phyloP scores from a whole-genome alignment of 1,140 invertebrate species.

The Dendrolimus kikuchii region DNA sequence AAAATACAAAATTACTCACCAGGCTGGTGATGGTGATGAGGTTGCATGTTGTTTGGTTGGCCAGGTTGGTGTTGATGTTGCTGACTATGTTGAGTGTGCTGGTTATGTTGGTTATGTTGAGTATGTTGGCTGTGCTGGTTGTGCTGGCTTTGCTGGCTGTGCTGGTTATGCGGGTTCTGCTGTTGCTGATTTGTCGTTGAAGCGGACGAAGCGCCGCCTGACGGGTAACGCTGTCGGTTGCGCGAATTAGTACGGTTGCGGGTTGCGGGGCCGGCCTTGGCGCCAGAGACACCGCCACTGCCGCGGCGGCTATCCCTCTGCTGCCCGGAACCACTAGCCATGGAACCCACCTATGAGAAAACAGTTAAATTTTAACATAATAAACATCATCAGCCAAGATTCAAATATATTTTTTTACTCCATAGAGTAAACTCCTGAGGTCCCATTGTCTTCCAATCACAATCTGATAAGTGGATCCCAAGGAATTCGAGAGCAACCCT shows the following conservation, averaged over 20 bases:
- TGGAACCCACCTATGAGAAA: slow-evolving; percentile 27
- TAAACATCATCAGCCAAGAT: not conserved
- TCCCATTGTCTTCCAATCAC: no score
- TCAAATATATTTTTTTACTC: no score
- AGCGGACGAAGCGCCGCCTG: slow-evolving; percentile 38
- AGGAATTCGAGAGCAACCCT: no score
- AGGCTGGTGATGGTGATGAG: slow-evolving; percentile 31
- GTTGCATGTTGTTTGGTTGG: slow-evolving; percentile 7
- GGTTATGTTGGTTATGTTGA: slow-evolving; percentile 24
- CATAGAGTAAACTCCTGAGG: no score
- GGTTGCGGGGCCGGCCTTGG: slow-evolving; percentile 16
- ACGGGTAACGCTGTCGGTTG: slow-evolving; percentile 49
- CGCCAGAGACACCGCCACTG: slow-evolving; percentile 18
- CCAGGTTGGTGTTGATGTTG: slow-evolving; percentile 32
- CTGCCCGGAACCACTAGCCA: slow-evolving; percentile 29
- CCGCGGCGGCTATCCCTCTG: slow-evolving; percentile 46
- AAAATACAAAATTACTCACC: slow-evolving; percentile 14
- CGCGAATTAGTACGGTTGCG: slow-evolving; percentile 44
- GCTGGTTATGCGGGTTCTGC: slow-evolving; percentile 57
- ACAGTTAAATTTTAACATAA: not conserved
- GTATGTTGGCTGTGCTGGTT: slow-evolving; percentile 41
- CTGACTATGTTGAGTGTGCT: slow-evolving; percentile 57
- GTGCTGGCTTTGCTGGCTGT: slow-evolving; percentile 42
- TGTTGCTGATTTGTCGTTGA: slow-evolving; percentile 34
- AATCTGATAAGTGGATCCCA: no score